Conservation (phyloP, 2,113 vertebrate genomes). For the Baryphthengus martii region DNA sequence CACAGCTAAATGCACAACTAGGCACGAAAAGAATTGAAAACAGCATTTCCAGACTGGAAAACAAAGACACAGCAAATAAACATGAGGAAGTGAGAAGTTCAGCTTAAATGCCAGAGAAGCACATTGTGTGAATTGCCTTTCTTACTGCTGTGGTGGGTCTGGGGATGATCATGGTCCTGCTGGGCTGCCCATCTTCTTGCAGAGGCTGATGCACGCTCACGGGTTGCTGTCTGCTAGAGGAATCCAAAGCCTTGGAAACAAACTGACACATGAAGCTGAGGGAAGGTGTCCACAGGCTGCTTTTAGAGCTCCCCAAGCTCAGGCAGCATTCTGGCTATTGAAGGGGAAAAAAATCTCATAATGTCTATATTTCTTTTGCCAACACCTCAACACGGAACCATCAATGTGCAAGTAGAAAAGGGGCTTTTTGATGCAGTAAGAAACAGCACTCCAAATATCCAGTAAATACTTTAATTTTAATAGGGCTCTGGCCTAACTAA, state of each 20-base stretch:
- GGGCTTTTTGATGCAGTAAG: background rate
- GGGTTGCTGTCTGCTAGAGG: background rate
- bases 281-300: background rate
- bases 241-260: background rate
- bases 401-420: rapidly evolving
- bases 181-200: background rate
- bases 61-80: constrained; percentile 49
- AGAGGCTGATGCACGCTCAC: background rate
- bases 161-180: background rate
- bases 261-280: background rate
- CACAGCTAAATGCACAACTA: background rate
- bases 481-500: background rate
- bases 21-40: background rate
- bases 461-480: background rate
- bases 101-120: constrained; percentile 22
- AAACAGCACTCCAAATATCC: background rate
- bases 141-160: background rate
- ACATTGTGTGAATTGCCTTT: background rate
- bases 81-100: background rate
- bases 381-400: background rate
- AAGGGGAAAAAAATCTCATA: background rate
- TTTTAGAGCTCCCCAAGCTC: background rate
- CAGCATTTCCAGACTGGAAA: constrained; percentile 4
- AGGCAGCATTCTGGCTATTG: background rate
- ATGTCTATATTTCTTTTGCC: background rate